Conservation (phyloP, 2,797 vertebrate species). For the Thunnus albacares region DNA sequence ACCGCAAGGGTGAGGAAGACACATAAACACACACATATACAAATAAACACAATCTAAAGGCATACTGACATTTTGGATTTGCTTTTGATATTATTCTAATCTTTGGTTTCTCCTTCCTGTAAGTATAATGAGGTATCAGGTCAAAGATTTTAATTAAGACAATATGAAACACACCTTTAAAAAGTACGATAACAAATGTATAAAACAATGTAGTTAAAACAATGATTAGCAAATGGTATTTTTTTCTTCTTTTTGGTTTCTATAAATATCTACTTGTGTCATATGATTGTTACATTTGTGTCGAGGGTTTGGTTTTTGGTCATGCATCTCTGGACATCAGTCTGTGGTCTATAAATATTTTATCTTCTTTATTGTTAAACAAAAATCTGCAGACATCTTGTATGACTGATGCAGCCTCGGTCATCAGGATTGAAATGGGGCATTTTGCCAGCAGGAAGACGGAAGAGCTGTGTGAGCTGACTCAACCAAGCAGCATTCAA, state of each 20-base stretch:
- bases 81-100: not conserved
- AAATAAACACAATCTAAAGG: not conserved
- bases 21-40: not conserved
- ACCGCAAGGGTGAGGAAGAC: slow-evolving; percentile 92
- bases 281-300: slow-evolving; percentile 1
- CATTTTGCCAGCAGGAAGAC: slow-evolving; percentile 27
- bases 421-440: slow-evolving; percentile 13
- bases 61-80: not conserved
- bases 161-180: not conserved
- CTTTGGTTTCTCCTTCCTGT: not conserved
- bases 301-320: not conserved
- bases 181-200: not conserved
- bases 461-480: slow-evolving; percentile 31
- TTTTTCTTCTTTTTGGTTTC: not conserved
- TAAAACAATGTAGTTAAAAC: not conserved
- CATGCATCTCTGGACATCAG: not conserved
- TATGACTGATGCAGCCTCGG: not conserved
- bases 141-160: not conserved
- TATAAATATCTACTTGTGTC: not conserved
- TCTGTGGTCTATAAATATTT: not conserved
- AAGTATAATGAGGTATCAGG: not conserved
- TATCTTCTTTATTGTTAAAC: not conserved
- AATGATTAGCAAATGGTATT: not conserved
- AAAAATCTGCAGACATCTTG: slow-evolving; percentile 1
- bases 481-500: slow-evolving; percentile 34